Conservation (phyloP, 2,888 invertebrate species). For the Drosophila gaucha region DNA sequence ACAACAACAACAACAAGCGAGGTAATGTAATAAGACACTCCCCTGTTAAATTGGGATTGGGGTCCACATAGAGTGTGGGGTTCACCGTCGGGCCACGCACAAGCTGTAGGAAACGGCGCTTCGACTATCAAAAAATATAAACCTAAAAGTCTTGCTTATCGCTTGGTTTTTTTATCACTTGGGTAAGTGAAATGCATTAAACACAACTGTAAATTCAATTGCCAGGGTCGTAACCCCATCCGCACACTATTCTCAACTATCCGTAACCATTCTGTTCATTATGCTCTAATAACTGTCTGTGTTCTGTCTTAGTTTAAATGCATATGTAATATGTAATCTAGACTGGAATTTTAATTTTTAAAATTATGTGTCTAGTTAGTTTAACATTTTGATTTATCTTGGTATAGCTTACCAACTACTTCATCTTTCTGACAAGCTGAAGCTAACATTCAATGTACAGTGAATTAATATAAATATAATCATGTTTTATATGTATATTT, state of each 20-base stretch:
- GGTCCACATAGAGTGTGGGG: not conserved
- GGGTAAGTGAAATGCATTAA: conserved; percentile 62
- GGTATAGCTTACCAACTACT: not conserved
- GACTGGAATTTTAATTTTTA: no score
- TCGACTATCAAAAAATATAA: not conserved
- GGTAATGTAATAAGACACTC: conserved; percentile 66
- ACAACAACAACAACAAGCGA: conserved; percentile 7
- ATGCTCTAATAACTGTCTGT: conserved; percentile 49
- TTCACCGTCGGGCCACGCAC: conserved; percentile 27
- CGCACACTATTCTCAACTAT: conserved; percentile 12
- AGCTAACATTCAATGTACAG: no score
- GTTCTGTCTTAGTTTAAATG: not conserved
- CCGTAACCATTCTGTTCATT: conserved; percentile 36
- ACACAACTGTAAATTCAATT: conserved; percentile 57
- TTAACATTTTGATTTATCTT: no score
- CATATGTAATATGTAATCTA: not conserved
- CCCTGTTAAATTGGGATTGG: conserved; percentile 16
- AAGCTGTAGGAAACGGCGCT: conserved; percentile 9
- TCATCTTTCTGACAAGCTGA: not conserved
- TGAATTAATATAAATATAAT: no score
- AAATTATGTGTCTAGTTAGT: not conserved
- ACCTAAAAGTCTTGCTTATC: conserved; percentile 43
- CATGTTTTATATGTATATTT: no score
- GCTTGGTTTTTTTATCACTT: conserved; percentile 53
- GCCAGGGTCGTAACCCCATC: conserved; percentile 27